Percentiles rank a stretch among this genome's conserved stretches.
Conservation (phyloP, 1,140 invertebrate species). For the Ruditapes philippinarum region DNA sequence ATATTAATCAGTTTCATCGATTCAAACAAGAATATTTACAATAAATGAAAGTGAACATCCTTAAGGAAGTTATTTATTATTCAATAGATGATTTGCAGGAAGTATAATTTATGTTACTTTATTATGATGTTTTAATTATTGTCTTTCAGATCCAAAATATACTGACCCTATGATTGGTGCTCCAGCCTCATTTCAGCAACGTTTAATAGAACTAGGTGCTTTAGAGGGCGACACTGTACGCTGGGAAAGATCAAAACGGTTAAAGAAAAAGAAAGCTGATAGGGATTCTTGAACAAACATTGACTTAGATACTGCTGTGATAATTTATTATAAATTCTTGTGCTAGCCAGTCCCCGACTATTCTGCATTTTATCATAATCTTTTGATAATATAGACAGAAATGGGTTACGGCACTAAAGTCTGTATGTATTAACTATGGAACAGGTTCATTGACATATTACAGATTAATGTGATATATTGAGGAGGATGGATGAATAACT, state of each 20-base stretch:
- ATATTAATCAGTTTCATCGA: too few relatives aligned
- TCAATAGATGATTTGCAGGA: too few relatives aligned
- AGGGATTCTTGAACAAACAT: slow-evolving; percentile 62
- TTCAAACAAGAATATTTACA: too few relatives aligned
- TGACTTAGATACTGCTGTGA: slow-evolving; percentile 42
- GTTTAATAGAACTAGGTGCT: slow-evolving; percentile 68
- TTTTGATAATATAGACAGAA: slow-evolving; percentile 16
- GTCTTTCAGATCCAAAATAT: slow-evolving; percentile 62
- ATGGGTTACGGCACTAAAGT: neutral
- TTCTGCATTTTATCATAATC: slow-evolving; percentile 39
- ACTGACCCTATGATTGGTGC: slow-evolving; percentile 68
- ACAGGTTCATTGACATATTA: neutral
- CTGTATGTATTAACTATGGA: neutral
- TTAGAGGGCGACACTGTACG: slow-evolving; percentile 71
- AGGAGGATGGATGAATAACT: neutral
- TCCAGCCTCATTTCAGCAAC: slow-evolving; percentile 66
- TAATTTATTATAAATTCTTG: slow-evolving; percentile 20
- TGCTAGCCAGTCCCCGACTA: neutral
- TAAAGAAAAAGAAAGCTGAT: slow-evolving; percentile 74
- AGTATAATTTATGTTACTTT: too few relatives aligned
- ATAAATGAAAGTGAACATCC: too few relatives aligned
- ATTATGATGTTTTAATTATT: too few relatives aligned
- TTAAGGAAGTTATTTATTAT: too few relatives aligned
- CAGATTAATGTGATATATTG: neutral
- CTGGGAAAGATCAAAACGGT: slow-evolving; percentile 66